Evolutionary conservation across 2,888 invertebrate genomes (phyloP).

Genomic region (Tanaodytes sp.): DNA sequence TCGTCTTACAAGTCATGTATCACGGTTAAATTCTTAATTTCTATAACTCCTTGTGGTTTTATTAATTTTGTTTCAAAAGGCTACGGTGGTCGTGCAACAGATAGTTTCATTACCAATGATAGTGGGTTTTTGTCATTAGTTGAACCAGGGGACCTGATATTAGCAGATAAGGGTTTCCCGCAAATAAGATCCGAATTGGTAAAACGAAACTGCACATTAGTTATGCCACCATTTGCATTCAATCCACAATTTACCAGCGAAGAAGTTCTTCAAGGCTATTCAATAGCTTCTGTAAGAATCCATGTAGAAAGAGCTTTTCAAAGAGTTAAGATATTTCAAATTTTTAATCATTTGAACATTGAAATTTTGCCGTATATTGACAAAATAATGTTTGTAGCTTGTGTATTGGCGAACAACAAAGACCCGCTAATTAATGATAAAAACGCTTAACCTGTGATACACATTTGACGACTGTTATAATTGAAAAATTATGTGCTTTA

Average conservation of each 20-base stretch:
- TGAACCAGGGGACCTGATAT: background rate
- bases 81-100: slow-evolving; percentile 27
- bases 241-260: slow-evolving; percentile 3
- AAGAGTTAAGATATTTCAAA: background rate
- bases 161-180: background rate
- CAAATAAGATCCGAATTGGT: background rate
- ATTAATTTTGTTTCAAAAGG: slow-evolving; percentile 58
- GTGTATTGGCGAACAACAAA: slow-evolving; percentile 7
- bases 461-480: background rate
- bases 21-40: slow-evolving; percentile 54
- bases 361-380: slow-evolving; percentile 9
- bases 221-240: slow-evolving; percentile 2
- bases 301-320: slow-evolving; percentile 9
- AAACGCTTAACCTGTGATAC: background rate
- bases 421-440: background rate
- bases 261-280: slow-evolving; percentile 8
- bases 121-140: slow-evolving; percentile 21
- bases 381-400: slow-evolving; percentile 7
- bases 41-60: slow-evolving; percentile 52
- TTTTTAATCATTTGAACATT: background rate
- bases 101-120: background rate
- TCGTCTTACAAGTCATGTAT: slow-evolving; percentile 49
- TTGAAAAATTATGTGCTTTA: background rate
- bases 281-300: background rate
- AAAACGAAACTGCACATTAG: background rate